Evolutionary conservation across 1,140 invertebrate genomes (phyloP), one percentile per base, ranked within the genome.

Genomic region (Brachionus angularis): DNA sequence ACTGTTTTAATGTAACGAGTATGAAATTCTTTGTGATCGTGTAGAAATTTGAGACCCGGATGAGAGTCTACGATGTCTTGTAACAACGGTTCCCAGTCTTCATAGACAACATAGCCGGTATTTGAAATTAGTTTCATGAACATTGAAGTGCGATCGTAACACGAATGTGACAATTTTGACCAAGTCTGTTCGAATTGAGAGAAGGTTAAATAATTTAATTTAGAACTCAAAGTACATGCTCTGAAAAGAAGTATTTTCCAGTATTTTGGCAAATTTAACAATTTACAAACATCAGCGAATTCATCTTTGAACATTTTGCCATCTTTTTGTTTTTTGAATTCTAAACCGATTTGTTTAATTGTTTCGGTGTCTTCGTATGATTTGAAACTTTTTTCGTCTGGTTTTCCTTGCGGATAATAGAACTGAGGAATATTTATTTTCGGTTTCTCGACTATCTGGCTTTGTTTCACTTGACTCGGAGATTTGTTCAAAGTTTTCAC

Each of bases 1-100:
- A 93, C 93, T 77, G 93, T 96, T 81, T 94, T 91, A 74, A 96
- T 89, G 80, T 98, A 98, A 85, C 93, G 88, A 64, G 93, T 96
- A 86, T 98, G 96, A 83, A 98, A 99, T 84, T 98, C 94, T 12
- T 90, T 90, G 50, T 95, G 93, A 82, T 96, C 92, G 80, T 94
- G 92, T 14, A 98, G 85, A 84, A 98, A 98, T 44, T 88, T 91
- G 69, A 98, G 85, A 47, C 96, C 96, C 3, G 96, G 95, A 86
- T 99, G 95, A n/a, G 94, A 94, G 78, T 98, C 93, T 23, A 99
- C 94, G 1, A 99, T 91, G 83, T 99, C 96, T 84, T 98, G 91
- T 46, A 95, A 71, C 47, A 97, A 80, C 16, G 91, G 88, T 74
- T 94, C 89, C 78, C 98, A 89, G 82, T 98, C 95, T 12, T 86